These are phyloP conservation scores for Monomorium pharaonis DNA, from an alignment of 1,140 invertebrate genomes.

Conservation along the genomic window DNA sequence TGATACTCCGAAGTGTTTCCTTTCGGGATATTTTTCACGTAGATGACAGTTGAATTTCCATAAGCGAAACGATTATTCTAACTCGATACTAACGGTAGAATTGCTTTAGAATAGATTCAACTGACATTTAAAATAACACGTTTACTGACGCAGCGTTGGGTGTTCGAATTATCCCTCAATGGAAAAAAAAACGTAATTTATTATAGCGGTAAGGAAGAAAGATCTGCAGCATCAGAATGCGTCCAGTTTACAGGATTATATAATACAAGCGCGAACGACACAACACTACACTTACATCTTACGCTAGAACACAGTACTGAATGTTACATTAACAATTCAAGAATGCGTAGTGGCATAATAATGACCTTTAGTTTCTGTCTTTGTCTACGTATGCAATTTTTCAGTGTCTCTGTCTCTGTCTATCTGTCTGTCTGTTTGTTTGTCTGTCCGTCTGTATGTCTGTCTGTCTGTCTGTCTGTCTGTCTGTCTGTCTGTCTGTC, in stretches of 20 bases:
- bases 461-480: constrained; percentile 63
- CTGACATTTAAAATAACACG: not conserved
- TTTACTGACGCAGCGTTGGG: not conserved
- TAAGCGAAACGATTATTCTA: not conserved
- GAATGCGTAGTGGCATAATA: constrained; percentile 69
- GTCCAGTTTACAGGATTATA: not conserved
- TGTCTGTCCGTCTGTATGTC: constrained; percentile 72
- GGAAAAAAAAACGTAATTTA: not conserved
- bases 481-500: constrained; percentile 63
- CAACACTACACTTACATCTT: constrained; percentile 6
- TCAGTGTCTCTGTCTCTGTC: constrained; percentile 72
- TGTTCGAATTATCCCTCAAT: not conserved
- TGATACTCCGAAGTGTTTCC: not conserved
- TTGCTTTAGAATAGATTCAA: not conserved
- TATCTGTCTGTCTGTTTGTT: constrained; percentile 72
- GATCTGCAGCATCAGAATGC: not conserved
- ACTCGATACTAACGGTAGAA: not conserved
- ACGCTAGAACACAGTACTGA: constrained; percentile 57
- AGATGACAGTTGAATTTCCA: not conserved
- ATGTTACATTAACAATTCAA: constrained; percentile 63
- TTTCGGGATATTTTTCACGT: not conserved
- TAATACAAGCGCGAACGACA: not conserved
- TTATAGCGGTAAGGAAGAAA: not conserved
- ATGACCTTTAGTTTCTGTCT: constrained; percentile 70
- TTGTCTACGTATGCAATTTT: constrained; percentile 67